Conservation (phyloP, 1,140 invertebrate species). For the Probaryconus sp. region DNA sequence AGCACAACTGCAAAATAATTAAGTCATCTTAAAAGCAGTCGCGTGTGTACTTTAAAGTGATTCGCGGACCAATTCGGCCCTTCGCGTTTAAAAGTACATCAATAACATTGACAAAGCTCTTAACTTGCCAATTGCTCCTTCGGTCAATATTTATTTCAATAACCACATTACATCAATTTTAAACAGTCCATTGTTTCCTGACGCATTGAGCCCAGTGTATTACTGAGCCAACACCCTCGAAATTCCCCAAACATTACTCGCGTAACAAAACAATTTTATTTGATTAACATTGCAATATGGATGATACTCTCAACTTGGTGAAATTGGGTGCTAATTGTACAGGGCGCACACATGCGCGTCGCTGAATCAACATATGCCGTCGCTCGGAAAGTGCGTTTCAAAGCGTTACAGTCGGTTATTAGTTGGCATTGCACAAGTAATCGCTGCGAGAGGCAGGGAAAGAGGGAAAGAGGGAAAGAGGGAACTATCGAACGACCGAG, state of each 20-base stretch:
- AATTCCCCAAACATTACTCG: slow-evolving; percentile 33
- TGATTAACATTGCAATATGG: slow-evolving; percentile 51
- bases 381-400: slow-evolving; percentile 8
- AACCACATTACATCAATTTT: slow-evolving; percentile 40
- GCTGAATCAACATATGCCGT: slow-evolving; percentile 22
- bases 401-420: slow-evolving; percentile 26
- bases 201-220: background rate
- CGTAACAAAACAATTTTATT: slow-evolving; percentile 50
- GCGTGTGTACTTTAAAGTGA: too few species aligned
- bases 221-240: slow-evolving; percentile 1
- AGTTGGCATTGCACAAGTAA: slow-evolving; percentile 2
- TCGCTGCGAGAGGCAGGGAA: too few species aligned
- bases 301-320: slow-evolving; percentile 32
- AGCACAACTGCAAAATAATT: too few species aligned
- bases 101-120: slow-evolving; percentile 52
- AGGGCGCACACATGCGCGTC: background rate
- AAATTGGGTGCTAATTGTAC: slow-evolving; percentile 43
- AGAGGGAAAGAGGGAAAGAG: background rate
- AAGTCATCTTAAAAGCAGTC: too few species aligned
- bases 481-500: background rate
- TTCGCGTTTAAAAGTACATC: slow-evolving; percentile 2
- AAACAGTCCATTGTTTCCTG: slow-evolving; percentile 11
- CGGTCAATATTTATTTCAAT: slow-evolving; percentile 52
- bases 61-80: too few species aligned
- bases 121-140: slow-evolving; percentile 28